phyloP scores from a whole-genome alignment of 2,797 vertebrate genomes.

The Lerista edwardsae region DNA sequence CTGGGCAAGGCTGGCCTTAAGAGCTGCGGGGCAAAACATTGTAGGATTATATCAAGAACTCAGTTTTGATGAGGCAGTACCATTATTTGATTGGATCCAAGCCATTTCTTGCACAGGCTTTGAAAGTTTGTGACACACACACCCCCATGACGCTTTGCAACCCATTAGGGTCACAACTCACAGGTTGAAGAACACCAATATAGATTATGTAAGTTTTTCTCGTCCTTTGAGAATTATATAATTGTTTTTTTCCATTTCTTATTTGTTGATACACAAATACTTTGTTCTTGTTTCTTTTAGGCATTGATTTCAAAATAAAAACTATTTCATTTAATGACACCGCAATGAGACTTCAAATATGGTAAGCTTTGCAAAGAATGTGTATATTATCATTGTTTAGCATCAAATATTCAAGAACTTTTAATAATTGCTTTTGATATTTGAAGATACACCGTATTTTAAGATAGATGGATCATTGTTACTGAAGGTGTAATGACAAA shows the following conservation, averaged over 20 bases:
- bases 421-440: background rate
- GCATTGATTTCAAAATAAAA: conserved; percentile 79
- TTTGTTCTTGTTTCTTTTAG: conserved; percentile 66
- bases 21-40: too few relatives aligned
- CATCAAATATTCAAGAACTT: too few relatives aligned
- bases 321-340: conserved; percentile 63
- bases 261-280: conserved; percentile 1
- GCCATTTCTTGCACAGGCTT: too few relatives aligned
- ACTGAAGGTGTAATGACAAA: background rate
- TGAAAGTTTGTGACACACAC: too few relatives aligned
- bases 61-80: too few relatives aligned
- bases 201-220: background rate
- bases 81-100: too few relatives aligned
- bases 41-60: too few relatives aligned
- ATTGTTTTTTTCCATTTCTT: background rate
- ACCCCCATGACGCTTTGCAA: too few relatives aligned
- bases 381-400: background rate
- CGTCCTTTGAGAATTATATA: background rate
- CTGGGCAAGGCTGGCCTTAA: too few relatives aligned
- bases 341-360: conserved; percentile 77
- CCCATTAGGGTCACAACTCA: too few relatives aligned
- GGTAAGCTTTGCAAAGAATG: conserved; percentile 67
- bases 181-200: too few relatives aligned
- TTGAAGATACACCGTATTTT: background rate
- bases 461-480: background rate